Evolutionary conservation across 2,797 vertebrate species (phyloP), one percentile per base, ranked within the genome.

Genomic region (Aeoliscus strigatus): DNA sequence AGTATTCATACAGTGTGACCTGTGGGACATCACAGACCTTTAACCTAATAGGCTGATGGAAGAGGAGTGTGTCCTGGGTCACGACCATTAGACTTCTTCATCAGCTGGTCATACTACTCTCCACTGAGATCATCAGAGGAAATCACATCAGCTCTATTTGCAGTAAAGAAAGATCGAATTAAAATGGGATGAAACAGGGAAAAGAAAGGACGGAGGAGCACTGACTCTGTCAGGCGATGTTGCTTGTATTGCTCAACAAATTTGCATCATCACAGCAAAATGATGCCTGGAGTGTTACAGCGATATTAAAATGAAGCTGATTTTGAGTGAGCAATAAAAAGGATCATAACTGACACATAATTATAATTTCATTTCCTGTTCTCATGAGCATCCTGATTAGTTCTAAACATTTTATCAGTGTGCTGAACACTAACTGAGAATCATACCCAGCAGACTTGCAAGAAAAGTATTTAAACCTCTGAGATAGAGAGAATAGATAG

Each of bases 281-380:
- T 12, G 17, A 65, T 48, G 33, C 42, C 51, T 53, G 38, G 55
- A 50, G 60, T 50, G 37, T 27, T 45, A 18, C n/a, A 37, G 27
- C 15, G 7, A 41, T 35, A 29, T 28, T 49, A 23, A 44, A 67
- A 73, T 65, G 8, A 66, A 70, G 54, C 23, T 28, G 33, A 66
- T 61, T 62, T 57, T 48, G 24, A 74, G n/a, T 26, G 36, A 49
- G 45, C 58, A 70, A 66, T 75, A 54, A 57, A 62, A 76, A n/a
- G 44, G 11, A 66, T 46, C 28, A 60, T 52, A 53, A 37, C 13
- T 51, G 35, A 58, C 44, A 60, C 58, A 26, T 56, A 75, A 67
- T 70, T 41, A 26, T 38, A 49, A 60, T 60, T 55, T 31, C 0
- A 40, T 56, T 51, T 49, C 35, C 25, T 21, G 18, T 53, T 60